Evolutionary conservation across 2,113 vertebrate genomes (phyloP).

Genomic region (Seriola quinqueradiata): DNA sequence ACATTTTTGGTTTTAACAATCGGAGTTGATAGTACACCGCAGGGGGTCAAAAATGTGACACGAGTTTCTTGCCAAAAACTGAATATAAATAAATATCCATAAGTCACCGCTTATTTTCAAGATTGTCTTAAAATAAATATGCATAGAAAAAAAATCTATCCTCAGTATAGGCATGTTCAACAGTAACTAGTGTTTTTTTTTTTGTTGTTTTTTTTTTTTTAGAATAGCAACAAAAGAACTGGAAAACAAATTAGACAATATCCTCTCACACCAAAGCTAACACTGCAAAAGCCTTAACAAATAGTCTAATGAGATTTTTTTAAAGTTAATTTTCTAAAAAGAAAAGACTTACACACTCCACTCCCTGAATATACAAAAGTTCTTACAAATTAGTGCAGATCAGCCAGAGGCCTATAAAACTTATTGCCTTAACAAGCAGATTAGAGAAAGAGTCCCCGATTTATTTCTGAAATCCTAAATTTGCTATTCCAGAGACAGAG

Average conservation of each 20-base stretch:
- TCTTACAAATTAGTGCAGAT: conserved; percentile 84
- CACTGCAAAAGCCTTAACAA: conserved; percentile 70
- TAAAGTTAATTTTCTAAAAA: conserved; percentile 59
- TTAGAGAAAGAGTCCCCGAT: conserved; percentile 65
- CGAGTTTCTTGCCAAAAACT: conserved; percentile 1
- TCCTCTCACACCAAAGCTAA: conserved; percentile 48
- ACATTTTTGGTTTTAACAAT: conserved; percentile 63
- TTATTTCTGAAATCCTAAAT: conserved; percentile 71
- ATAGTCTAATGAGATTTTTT: conserved; percentile 66
- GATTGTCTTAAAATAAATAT: conserved; percentile 69
- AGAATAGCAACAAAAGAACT: conserved; percentile 31
- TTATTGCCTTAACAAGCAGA: conserved; percentile 76
- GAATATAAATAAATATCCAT: conserved; percentile 30
- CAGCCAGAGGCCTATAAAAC: conserved; percentile 82
- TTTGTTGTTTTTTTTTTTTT: conserved; percentile 34
- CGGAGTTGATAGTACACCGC: conserved; percentile 70
- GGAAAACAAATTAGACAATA: conserved; percentile 55
- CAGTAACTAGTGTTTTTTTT: conserved; percentile 29
- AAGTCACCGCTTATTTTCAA: conserved; percentile 26
- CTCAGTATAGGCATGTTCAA: conserved; percentile 29
- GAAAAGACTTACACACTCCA: conserved; percentile 63
- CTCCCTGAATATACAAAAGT: conserved; percentile 81
- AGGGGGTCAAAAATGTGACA: conserved; percentile 25
- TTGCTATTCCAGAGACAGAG: conserved; percentile 64
- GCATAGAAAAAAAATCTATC: conserved; percentile 58